These are phyloP conservation scores for Haemorhous mexicanus DNA, from an alignment of 2,113 vertebrate genomes.

Conservation along the genomic window DNA sequence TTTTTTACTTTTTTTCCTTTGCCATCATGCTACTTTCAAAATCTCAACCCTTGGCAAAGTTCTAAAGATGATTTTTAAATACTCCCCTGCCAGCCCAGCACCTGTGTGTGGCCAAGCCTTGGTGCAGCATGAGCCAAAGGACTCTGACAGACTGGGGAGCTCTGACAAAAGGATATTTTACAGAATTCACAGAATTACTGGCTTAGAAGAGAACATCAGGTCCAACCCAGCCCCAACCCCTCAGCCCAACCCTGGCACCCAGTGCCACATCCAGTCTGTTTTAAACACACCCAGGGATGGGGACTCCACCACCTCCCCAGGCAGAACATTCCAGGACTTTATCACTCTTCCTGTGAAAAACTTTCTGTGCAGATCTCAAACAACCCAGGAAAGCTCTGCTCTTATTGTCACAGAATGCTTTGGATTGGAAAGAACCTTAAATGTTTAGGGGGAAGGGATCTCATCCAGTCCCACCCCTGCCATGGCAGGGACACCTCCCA, in stretches of 20 bases:
- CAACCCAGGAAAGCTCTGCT: background rate
- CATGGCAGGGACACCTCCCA: background rate
- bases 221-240: no score
- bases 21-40: background rate
- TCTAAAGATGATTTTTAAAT: background rate
- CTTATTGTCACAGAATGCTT: background rate
- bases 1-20: background rate
- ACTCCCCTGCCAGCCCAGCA: background rate
- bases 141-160: rapidly evolving
- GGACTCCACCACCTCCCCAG: no score
- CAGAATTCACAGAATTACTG: no score
- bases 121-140: background rate
- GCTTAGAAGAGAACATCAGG: no score
- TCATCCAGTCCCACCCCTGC: background rate
- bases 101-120: background rate
- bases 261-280: no score
- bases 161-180: background rate
- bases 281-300: no score
- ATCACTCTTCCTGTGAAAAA: no score
- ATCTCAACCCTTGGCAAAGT: background rate
- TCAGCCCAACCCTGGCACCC: no score
- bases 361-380: background rate
- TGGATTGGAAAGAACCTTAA: background rate
- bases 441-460: background rate
- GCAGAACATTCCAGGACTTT: no score